phyloP scores from a whole-genome alignment of 2,888 invertebrate genomes.

The Dexiosoma caninum region DNA sequence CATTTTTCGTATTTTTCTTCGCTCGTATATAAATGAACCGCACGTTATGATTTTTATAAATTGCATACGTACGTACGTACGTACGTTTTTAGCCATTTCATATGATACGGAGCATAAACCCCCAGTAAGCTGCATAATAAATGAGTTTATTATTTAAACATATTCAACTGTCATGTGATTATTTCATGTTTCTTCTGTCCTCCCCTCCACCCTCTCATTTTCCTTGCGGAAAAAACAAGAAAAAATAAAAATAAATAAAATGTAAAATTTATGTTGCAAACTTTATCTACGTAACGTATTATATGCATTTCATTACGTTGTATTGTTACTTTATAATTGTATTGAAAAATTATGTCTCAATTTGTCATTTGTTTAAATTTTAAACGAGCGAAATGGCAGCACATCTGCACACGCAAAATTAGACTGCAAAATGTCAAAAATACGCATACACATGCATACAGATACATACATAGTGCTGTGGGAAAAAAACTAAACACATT shows the following conservation, averaged over 20 bases:
- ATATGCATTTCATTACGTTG: slow-evolving; percentile 6
- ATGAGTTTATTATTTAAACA: slow-evolving; percentile 54
- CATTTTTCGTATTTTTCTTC: not conserved
- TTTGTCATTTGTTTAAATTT: slow-evolving; percentile 51
- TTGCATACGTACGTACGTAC: not conserved
- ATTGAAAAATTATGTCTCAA: slow-evolving; percentile 42
- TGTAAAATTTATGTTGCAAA: slow-evolving; percentile 39
- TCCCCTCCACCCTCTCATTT: not conserved
- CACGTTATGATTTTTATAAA: slow-evolving; percentile 1
- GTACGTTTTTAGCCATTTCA: not conserved
- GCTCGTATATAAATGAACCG: not conserved
- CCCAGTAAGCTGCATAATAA: slow-evolving; percentile 37
- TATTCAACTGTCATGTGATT: slow-evolving; percentile 51
- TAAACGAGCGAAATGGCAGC: not conserved
- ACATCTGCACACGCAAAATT: too few species aligned
- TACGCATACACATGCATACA: not conserved
- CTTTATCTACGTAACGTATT: slow-evolving; percentile 9
- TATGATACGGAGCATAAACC: not conserved
- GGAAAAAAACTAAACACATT: not conserved
- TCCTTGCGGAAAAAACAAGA: too few species aligned
- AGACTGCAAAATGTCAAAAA: not conserved
- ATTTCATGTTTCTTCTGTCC: not conserved
- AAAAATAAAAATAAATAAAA: not conserved
- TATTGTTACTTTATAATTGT: slow-evolving; percentile 22
- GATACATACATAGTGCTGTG: too few species aligned